Conservation (phyloP, 2,888 invertebrate genomes). For the Aleiodes leptofemur region DNA sequence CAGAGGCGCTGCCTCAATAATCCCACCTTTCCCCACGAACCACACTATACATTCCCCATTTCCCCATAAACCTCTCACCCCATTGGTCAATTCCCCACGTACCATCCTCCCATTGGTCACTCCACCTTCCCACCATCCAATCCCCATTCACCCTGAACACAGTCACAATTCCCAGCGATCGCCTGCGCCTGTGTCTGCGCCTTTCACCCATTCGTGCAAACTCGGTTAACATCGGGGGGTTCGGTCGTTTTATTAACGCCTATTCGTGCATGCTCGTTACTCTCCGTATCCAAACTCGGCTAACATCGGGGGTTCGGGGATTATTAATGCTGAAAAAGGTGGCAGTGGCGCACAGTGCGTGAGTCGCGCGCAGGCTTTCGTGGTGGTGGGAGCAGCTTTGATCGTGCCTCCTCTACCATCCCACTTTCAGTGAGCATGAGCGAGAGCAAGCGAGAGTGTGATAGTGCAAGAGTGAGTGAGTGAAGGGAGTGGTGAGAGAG, state of each 20-base stretch:
- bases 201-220: constrained; percentile 10
- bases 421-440: constrained; percentile 8
- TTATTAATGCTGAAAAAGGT: constrained; percentile 26
- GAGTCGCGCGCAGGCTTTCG: constrained; percentile 50
- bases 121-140: not conserved
- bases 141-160: not conserved
- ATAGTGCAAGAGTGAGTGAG: constrained; percentile 28
- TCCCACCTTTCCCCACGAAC: not conserved
- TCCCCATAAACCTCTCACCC: not conserved
- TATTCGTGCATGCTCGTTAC: constrained; percentile 31
- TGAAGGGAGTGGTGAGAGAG: constrained; percentile 27
- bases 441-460: constrained; percentile 18
- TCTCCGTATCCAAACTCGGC: constrained; percentile 28
- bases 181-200: not conserved
- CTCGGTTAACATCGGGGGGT: constrained; percentile 2
- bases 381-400: constrained; percentile 46
- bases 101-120: not conserved
- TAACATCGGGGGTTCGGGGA: not conserved
- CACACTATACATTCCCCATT: not conserved
- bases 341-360: constrained; percentile 29
- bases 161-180: not conserved
- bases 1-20: not conserved
- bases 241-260: not conserved
- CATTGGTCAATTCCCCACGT: not conserved
- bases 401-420: constrained; percentile 12